Evolutionary conservation across 1,140 invertebrate genomes (phyloP).

Genomic region (Bombus difficillimus): DNA sequence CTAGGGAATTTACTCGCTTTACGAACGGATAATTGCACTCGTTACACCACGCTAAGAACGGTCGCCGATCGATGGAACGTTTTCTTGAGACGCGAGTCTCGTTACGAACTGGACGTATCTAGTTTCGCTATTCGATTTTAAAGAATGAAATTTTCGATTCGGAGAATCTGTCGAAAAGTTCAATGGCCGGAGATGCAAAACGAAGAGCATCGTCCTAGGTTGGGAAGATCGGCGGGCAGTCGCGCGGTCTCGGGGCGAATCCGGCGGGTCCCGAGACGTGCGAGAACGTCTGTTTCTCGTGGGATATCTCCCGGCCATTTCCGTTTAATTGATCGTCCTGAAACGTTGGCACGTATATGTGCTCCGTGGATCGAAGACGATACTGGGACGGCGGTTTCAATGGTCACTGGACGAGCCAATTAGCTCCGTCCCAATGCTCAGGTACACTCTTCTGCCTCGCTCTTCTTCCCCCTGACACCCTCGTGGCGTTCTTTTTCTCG

Average conservation of each 20-base stretch:
- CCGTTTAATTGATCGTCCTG: slow-evolving; percentile 78
- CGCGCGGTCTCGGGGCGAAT: slow-evolving; percentile 11
- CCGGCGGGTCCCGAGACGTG: slow-evolving; percentile 58
- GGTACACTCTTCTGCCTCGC: slow-evolving; percentile 60
- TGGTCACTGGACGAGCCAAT: slow-evolving; percentile 76
- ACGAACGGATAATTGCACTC: slow-evolving; percentile 23
- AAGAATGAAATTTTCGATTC: not conserved
- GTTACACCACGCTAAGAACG: not conserved
- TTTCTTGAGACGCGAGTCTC: not conserved
- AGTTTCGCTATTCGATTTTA: no score
- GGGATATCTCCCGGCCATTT: slow-evolving; percentile 76
- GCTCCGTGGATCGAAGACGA: slow-evolving; percentile 67
- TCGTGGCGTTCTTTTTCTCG: not conserved
- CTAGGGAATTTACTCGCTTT: slow-evolving; percentile 52
- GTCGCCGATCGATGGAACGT: not conserved
- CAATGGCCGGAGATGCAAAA: no score
- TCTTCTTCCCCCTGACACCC: slow-evolving; percentile 40
- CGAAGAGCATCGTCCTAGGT: not conserved
- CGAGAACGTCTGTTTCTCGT: slow-evolving; percentile 72
- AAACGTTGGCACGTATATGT: slow-evolving; percentile 67
- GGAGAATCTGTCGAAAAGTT: not conserved
- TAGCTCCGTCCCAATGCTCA: slow-evolving; percentile 76
- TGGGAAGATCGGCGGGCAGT: not conserved
- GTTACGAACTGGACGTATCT: no score
- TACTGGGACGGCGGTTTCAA: slow-evolving; percentile 68